A percentile compares a stretch with the other conserved stretches of the same genome.
phyloP scores from a whole-genome alignment of 2,888 invertebrate genomes.

The Melanotus villosus region DNA sequence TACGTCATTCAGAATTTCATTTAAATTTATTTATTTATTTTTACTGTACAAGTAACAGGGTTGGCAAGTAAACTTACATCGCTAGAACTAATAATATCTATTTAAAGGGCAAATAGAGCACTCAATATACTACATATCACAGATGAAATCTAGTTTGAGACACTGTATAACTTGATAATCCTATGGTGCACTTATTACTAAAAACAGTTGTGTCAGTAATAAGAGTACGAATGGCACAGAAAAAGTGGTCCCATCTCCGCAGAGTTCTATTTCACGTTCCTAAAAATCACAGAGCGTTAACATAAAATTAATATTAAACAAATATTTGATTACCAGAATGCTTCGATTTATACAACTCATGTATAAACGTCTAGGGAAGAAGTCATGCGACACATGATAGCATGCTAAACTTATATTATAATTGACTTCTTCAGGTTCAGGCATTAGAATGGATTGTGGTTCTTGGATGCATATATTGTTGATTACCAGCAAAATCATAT shows the following conservation, averaged over 20 bases:
- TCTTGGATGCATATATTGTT: constrained; percentile 73
- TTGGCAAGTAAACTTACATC: not conserved
- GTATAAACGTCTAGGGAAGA: constrained; percentile 78
- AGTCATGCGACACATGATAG: constrained; percentile 65
- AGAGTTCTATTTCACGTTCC: constrained; percentile 53
- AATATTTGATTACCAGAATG: constrained; percentile 76
- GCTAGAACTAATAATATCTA: constrained; percentile 22
- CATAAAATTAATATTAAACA: not conserved
- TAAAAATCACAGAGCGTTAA: constrained; percentile 27
- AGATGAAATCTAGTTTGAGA: constrained; percentile 40
- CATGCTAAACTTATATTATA: constrained; percentile 68
- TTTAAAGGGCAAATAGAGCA: constrained; percentile 36
- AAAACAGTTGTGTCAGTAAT: constrained; percentile 6
- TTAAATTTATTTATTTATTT: no score
- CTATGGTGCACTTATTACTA: constrained; percentile 20
- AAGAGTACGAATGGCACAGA: constrained; percentile 24
- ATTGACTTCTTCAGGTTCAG: constrained; percentile 62
- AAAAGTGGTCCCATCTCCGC: constrained; percentile 47
- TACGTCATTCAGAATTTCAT: no score
- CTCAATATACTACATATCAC: constrained; percentile 42
- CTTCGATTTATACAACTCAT: constrained; percentile 84
- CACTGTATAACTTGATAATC: constrained; percentile 20
- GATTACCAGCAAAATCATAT: constrained; percentile 84
- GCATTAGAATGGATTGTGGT: constrained; percentile 46
- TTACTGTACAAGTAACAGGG: no score